These are phyloP conservation scores for Parelbella ahira DNA, from an alignment of 2,888 invertebrate species.

Conservation along the genomic window DNA sequence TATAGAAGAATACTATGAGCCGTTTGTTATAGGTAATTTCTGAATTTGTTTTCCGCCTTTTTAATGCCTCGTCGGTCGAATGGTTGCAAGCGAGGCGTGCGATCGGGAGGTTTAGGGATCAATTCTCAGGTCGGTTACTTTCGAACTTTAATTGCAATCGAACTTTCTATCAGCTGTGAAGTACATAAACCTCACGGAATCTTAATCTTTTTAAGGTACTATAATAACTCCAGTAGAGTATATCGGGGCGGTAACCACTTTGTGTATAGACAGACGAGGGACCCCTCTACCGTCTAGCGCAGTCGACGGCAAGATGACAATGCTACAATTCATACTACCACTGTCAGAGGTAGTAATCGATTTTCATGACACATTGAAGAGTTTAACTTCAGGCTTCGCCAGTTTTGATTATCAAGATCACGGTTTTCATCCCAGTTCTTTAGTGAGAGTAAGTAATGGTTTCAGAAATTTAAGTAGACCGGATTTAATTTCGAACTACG, in stretches of 20 bases:
- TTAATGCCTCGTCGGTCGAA: too few relatives aligned
- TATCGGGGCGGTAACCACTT: conserved; percentile 84
- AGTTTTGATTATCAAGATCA: conserved; percentile 96
- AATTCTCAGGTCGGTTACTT: too few relatives aligned
- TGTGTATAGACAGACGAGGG: conserved; percentile 87
- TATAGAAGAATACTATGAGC: conserved; percentile 90
- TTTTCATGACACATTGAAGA: conserved; percentile 95
- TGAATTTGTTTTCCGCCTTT: background rate
- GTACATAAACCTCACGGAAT: too few relatives aligned
- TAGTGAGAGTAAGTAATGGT: conserved; percentile 87
- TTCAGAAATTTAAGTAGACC: too few relatives aligned
- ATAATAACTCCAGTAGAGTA: conserved; percentile 92
- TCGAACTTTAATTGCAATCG: too few relatives aligned
- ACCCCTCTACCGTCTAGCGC: conserved; percentile 84
- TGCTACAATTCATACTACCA: conserved; percentile 92
- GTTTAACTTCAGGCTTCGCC: conserved; percentile 95
- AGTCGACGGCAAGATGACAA: conserved; percentile 90
- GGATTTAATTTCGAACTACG: too few relatives aligned
- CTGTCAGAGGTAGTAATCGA: conserved; percentile 96
- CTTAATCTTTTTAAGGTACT: conserved; percentile 85
- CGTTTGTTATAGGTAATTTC: conserved; percentile 87
- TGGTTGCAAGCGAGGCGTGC: too few relatives aligned
- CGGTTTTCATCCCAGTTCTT: conserved; percentile 88
- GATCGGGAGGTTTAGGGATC: too few relatives aligned
- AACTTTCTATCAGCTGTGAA: too few relatives aligned